Base-by-base conservation (phyloP, 2,888 invertebrate genomes). In the Penaeus monodon region DNA sequence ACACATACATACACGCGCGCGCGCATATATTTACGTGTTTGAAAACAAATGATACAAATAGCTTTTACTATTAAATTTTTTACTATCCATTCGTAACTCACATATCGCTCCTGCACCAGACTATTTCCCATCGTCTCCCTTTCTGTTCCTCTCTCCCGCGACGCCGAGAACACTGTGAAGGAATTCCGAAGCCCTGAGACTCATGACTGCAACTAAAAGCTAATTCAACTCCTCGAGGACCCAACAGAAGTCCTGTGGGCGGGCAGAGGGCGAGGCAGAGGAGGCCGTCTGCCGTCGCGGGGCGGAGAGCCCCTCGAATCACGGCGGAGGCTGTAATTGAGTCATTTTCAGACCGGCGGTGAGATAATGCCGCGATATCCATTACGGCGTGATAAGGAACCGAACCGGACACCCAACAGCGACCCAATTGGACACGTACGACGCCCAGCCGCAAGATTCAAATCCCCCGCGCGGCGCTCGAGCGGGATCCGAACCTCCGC, bases 181-280 rank as follows among this genome's bases (percentile, higher is more conserved):
- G 76, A 66, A 73, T 64, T 74, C 85, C 70, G 74, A 85, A 73
- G 81, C 80, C 76, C 74, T 76, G 80, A 57, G 80, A 80, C 80
- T 85, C 81, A 85, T 74, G 80, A 65, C 80, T 81, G 81, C 85
- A 81, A 81, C 85, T 85, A 85, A 85, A 85, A 85, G 85, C 85
- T 81, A 81, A 85, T 85, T 85, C 85, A 73, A 76, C 44, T 20
- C 73, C 81, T 65, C 66, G 44, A 81, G 81, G 81, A 38, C 66
- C n/a, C 64, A 74, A 76, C 76, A 81, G 81, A 85, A 44, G 85
- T 81, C 38, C 74, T 81, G 66, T 65, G 73, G 65, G 27, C 74
- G 27, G 22, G 24, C 29, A 24, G 27, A 65, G 66, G 49, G 20
- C 57, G 57, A 57, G 57, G 17, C 57, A 17, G 57, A 27, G 20